Conservation (phyloP, 2,888 invertebrate species). For the Euzophera pinguis region DNA sequence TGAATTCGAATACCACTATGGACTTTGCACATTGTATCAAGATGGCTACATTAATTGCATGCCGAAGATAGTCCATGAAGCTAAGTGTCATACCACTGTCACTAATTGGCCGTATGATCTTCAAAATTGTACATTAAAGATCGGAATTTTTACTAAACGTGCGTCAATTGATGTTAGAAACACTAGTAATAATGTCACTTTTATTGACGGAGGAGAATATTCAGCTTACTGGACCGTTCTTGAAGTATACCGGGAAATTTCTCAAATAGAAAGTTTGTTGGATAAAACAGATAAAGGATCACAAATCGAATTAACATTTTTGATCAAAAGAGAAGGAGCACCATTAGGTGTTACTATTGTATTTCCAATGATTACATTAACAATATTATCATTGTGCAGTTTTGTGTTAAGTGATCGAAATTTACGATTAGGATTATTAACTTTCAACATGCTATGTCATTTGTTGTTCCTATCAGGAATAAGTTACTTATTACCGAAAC, state of each 20-base stretch:
- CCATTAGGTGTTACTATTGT: conserved; percentile 35
- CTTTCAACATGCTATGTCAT: conserved; percentile 40
- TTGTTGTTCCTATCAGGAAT: conserved; percentile 17
- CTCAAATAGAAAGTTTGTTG: conserved; percentile 11
- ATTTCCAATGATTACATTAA: conserved; percentile 35
- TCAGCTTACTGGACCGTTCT: conserved; percentile 42
- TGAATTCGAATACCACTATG: not conserved
- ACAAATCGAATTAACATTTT: conserved; percentile 34
- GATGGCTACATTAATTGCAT: conserved; percentile 28
- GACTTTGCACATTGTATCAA: conserved; percentile 24
- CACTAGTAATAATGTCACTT: conserved; percentile 19
- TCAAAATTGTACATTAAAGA: conserved; percentile 34
- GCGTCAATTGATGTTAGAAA: conserved; percentile 20
- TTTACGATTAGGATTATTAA: conserved; percentile 25
- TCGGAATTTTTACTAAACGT: conserved; percentile 15
- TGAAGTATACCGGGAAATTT: conserved; percentile 29
- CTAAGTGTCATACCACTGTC: conserved; percentile 31
- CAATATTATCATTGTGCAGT: conserved; percentile 30
- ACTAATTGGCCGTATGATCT: conserved; percentile 42
- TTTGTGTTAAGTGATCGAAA: conserved; percentile 32
- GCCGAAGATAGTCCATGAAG: conserved; percentile 4
- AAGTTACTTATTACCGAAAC: conserved; percentile 12
- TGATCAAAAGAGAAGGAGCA: conserved; percentile 39
- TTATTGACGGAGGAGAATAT: conserved; percentile 29
- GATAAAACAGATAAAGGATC: conserved; percentile 13